Evolutionary conservation across 2,113 vertebrate species (phyloP).

Genomic region (Noctilio leporinus): DNA sequence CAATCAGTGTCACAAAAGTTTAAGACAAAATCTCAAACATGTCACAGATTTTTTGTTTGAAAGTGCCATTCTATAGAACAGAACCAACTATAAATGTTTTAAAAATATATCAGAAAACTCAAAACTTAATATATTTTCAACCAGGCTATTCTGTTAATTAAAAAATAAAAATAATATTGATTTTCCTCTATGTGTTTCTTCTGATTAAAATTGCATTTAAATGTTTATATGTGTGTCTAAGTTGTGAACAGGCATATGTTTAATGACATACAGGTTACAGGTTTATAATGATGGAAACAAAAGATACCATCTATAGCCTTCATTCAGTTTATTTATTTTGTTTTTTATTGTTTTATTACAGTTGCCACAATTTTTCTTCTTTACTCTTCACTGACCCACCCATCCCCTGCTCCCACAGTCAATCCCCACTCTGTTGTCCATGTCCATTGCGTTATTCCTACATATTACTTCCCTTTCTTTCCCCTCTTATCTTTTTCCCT

Average conservation of each 20-base stretch:
- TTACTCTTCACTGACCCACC: too few species aligned
- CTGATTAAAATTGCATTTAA: neutral
- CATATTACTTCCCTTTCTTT: too few species aligned
- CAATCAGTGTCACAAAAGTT: neutral
- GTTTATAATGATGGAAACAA: neutral
- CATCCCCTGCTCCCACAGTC: too few species aligned
- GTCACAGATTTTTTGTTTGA: neutral
- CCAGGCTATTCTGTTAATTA: neutral
- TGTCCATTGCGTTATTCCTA: too few species aligned
- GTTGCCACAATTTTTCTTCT: too few species aligned
- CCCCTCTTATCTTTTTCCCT: too few species aligned
- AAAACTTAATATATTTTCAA: neutral
- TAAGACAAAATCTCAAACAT: neutral
- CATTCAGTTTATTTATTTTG: too few species aligned
- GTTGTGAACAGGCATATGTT: neutral
- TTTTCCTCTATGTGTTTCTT: neutral
- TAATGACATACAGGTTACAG: neutral
- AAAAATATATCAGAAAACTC: neutral
- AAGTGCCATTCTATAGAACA: neutral
- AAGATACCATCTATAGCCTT: neutral
- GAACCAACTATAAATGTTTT: neutral
- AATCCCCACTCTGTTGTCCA: too few species aligned
- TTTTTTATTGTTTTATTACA: too few species aligned
- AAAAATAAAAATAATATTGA: slow-evolving; percentile 8
- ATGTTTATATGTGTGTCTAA: neutral